Conservation (phyloP, 2,888 invertebrate genomes). For the Pedicia rivosa region DNA sequence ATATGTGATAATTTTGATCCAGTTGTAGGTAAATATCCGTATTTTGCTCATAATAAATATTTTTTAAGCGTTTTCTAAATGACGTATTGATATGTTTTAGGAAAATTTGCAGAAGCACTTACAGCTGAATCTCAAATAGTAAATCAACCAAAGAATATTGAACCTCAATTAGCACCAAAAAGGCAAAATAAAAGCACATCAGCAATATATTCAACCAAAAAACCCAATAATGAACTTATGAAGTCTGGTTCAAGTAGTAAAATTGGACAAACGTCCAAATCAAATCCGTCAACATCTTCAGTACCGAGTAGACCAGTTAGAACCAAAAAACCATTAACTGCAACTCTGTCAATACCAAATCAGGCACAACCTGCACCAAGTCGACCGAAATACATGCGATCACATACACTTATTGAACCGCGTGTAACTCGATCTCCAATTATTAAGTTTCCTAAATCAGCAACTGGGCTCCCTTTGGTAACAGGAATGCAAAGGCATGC, state of each 20-base stretch:
- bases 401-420: slow-evolving; percentile 30
- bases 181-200: slow-evolving; percentile 29
- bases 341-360: slow-evolving; percentile 4
- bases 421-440: slow-evolving; percentile 16
- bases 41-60: no score
- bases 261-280: neutral
- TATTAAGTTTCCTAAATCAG: slow-evolving; percentile 31
- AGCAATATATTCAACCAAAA: slow-evolving; percentile 19
- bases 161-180: slow-evolving; percentile 20
- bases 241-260: slow-evolving; percentile 5
- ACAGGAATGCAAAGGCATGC: slow-evolving; percentile 62
- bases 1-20: slow-evolving; percentile 85
- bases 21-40: slow-evolving; percentile 76
- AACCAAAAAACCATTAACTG: slow-evolving; percentile 14
- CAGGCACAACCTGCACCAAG: slow-evolving; percentile 18
- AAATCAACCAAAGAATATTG: slow-evolving; percentile 13
- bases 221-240: neutral
- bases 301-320: slow-evolving; percentile 19
- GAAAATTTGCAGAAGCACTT: slow-evolving; percentile 55
- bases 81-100: no score
- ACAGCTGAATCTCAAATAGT: slow-evolving; percentile 22
- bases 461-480: slow-evolving; percentile 44
- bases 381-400: slow-evolving; percentile 30
- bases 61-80: no score
- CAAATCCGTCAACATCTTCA: slow-evolving; percentile 1